phyloP scores from a whole-genome alignment of 2,797 vertebrate species.

The Coccyzus lansbergi region DNA sequence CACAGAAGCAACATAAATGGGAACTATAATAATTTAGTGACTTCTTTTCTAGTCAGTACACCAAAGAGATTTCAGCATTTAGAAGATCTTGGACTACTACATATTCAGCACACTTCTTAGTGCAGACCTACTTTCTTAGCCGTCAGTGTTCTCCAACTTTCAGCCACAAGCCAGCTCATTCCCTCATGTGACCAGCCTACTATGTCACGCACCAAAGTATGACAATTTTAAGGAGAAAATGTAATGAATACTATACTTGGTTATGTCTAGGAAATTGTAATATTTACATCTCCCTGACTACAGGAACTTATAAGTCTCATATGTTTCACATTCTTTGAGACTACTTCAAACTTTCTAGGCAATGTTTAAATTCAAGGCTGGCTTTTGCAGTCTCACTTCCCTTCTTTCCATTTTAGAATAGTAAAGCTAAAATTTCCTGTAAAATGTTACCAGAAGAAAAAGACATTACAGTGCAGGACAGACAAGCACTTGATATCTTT shows the following conservation, averaged over 20 bases:
- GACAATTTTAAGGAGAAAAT: neutral
- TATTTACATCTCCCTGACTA: conserved; percentile 5
- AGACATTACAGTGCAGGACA: neutral
- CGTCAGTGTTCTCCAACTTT: neutral
- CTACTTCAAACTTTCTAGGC: neutral
- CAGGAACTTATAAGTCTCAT: neutral
- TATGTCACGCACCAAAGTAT: conserved; percentile 7
- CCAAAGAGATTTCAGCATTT: neutral
- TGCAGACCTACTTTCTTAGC: neutral
- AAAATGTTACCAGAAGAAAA: neutral
- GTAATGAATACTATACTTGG: neutral
- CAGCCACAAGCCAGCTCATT: neutral
- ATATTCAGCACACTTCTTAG: neutral
- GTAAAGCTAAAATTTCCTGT: neutral
- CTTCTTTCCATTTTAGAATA: neutral
- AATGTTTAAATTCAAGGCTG: neutral
- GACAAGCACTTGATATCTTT: neutral
- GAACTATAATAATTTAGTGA: neutral
- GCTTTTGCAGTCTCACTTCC: neutral
- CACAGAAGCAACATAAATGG: neutral
- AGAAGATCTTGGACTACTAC: neutral
- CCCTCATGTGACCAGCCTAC: neutral
- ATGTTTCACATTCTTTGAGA: neutral
- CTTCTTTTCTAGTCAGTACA: neutral
- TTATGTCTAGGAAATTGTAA: neutral